These are phyloP conservation scores for Sinonovacula constricta DNA, from an alignment of 1,140 invertebrate genomes.

Conservation along the genomic window DNA sequence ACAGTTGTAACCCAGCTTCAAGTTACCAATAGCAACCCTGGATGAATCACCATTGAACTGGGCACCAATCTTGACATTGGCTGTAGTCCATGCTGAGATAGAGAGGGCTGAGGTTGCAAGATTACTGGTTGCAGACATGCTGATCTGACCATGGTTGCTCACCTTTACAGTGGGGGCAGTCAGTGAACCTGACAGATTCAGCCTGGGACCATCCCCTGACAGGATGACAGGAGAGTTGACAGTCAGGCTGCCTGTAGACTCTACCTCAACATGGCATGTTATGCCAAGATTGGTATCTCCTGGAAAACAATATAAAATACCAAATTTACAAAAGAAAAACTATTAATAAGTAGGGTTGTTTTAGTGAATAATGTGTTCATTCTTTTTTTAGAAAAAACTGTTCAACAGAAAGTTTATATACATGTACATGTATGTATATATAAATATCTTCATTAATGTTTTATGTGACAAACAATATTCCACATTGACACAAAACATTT, in stretches of 20 bases:
- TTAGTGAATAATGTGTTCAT: too few relatives aligned
- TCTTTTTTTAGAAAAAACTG: too few relatives aligned
- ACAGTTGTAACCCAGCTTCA: slow-evolving; percentile 56
- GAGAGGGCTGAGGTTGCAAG: slow-evolving; percentile 32
- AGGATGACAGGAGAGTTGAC: slow-evolving; percentile 43
- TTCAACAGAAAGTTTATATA: too few relatives aligned
- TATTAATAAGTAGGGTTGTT: not conserved
- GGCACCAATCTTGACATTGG: slow-evolving; percentile 27
- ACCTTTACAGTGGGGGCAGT: slow-evolving; percentile 46
- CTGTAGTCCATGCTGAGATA: slow-evolving; percentile 29
- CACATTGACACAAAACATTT: too few relatives aligned
- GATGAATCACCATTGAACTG: slow-evolving; percentile 31
- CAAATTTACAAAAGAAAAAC: not conserved
- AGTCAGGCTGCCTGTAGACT: slow-evolving; percentile 24
- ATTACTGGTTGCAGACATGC: slow-evolving; percentile 42
- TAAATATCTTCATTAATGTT: too few relatives aligned
- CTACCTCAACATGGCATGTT: slow-evolving; percentile 14
- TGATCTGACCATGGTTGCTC: slow-evolving; percentile 51
- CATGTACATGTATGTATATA: too few relatives aligned
- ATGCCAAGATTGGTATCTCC: slow-evolving; percentile 37
- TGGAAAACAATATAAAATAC: not conserved
- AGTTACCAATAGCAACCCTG: slow-evolving; percentile 29
- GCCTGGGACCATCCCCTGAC: slow-evolving; percentile 30
- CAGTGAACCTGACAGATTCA: slow-evolving; percentile 52
- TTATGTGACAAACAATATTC: too few relatives aligned